Evolutionary conservation across 2,888 invertebrate species (phyloP).

Genomic region (Rotaria macrura): DNA sequence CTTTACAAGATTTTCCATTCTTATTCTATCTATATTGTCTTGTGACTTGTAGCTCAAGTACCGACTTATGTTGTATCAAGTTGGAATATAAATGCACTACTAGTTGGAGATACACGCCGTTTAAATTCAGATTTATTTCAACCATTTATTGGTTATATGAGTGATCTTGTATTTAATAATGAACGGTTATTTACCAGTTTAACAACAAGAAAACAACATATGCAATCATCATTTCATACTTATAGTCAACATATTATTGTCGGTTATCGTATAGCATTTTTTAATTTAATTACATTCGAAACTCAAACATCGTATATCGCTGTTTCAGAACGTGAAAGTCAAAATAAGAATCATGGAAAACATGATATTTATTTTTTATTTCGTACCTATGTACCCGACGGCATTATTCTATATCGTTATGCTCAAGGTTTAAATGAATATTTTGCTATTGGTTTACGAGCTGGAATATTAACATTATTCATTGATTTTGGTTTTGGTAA

Average conservation of each 20-base stretch:
- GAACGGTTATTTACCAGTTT: neutral
- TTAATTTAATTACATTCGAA: neutral
- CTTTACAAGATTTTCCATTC: neutral
- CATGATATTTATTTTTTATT: conserved; percentile 6
- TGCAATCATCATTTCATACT: neutral
- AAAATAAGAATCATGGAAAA: conserved; percentile 8
- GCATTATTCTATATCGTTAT: conserved; percentile 4
- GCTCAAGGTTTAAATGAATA: conserved; percentile 21
- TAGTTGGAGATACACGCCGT: conserved; percentile 15
- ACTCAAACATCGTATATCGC: neutral
- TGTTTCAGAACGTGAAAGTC: neutral
- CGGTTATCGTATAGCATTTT: conserved; percentile 4
- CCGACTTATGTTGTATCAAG: neutral
- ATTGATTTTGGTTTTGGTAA: conserved; percentile 4
- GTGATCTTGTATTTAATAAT: neutral
- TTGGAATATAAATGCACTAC: neutral
- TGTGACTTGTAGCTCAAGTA: neutral
- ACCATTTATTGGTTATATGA: conserved; percentile 17
- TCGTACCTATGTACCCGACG: neutral
- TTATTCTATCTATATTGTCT: neutral
- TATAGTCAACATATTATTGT: neutral
- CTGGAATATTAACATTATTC: neutral
- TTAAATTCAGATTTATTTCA: neutral
- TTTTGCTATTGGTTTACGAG: conserved; percentile 6
- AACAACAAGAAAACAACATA: neutral